Base-by-base conservation (phyloP, 2,888 invertebrate species). In the Andrena marginata region DNA sequence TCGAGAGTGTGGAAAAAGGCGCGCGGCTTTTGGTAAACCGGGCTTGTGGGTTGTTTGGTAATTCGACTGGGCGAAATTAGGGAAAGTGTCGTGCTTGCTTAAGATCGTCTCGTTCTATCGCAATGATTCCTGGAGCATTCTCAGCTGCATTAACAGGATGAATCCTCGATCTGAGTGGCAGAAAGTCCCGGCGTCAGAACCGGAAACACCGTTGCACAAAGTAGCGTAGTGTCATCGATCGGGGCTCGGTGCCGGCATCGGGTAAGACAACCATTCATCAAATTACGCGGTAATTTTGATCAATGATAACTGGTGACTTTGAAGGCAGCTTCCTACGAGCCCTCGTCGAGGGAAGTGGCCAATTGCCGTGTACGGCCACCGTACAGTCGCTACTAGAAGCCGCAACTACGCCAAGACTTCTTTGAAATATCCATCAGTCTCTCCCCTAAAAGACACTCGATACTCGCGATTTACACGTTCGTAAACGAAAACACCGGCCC, bases 261-360 rank as follows among this genome's bases (percentile, higher is more conserved):
- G 80, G 79, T 85, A 89, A 89, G 88, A 88, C 83, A 79, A 77
- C 75, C 82, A 86, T 89, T 80, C 88, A 86, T 89, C 87, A 86
- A 87, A 89, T 89, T 89, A 92, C 90, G 88, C 86, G 90, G 91
- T 92, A 91, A 94, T 93, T 94, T 93, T 91, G 92, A 90, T 90
- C 93, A 93, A 94, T 93, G 93, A 93, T 93, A 92, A 93, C 93
- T 93, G 92, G 92, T 94, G 93, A 94, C 93, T 94, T 93, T 94
- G 93, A 93, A 93, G 93, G 91, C 91, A 91, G 91, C 93, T 93
- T 93, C 93, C 93, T 93, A 93, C 93, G 91, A 93, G 90, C 92
- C 88, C 91, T 89, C 92, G 90, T 80, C 85, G 91, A 92, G 92
- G 94, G 94, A 94, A 94, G 93, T 94, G 87, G 91, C 90, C 92